Evolutionary conservation across 2,888 invertebrate species (phyloP).

Genomic region (Pemphredon lugubris): DNA sequence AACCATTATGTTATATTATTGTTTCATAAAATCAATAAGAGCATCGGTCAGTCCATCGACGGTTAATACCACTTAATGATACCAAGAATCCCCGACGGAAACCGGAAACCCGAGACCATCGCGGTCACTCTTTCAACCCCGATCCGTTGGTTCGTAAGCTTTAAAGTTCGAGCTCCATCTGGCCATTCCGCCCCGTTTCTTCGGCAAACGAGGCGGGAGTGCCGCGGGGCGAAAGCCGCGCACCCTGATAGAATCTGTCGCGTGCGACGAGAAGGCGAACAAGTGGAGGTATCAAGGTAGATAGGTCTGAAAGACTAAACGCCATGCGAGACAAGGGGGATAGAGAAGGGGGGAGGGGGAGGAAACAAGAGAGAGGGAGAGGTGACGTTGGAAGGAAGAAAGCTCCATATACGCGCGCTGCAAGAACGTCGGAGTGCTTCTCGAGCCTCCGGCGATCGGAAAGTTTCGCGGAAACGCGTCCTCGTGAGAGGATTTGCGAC

Average conservation of each 20-base stretch:
- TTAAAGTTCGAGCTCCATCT: not conserved
- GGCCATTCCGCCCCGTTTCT: constrained; percentile 28
- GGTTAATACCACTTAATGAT: too few species aligned
- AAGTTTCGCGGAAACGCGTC: constrained; percentile 62
- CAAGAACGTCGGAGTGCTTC: constrained; percentile 38
- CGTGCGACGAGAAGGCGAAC: constrained; percentile 13
- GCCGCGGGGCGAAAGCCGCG: constrained; percentile 32
- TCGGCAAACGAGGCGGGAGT: not conserved
- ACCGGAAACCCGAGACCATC: too few species aligned
- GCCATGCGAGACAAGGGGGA: constrained; percentile 19
- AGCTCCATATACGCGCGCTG: constrained; percentile 18
- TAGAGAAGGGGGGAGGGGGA: constrained; percentile 12
- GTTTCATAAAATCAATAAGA: too few species aligned
- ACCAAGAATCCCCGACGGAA: too few species aligned
- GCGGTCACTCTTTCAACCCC: too few species aligned
- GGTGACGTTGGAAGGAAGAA: constrained; percentile 16
- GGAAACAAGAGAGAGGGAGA: constrained; percentile 22
- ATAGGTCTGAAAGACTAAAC: constrained; percentile 38
- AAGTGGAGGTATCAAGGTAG: too few species aligned
- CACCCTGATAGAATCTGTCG: constrained; percentile 47
- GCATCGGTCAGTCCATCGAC: too few species aligned
- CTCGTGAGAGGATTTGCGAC: constrained; percentile 55
- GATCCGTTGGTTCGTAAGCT: too few species aligned
- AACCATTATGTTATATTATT: too few species aligned
- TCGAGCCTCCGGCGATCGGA: constrained; percentile 60